Conservation (phyloP, 2,888 invertebrate genomes). For the Lithophane leautieri region DNA sequence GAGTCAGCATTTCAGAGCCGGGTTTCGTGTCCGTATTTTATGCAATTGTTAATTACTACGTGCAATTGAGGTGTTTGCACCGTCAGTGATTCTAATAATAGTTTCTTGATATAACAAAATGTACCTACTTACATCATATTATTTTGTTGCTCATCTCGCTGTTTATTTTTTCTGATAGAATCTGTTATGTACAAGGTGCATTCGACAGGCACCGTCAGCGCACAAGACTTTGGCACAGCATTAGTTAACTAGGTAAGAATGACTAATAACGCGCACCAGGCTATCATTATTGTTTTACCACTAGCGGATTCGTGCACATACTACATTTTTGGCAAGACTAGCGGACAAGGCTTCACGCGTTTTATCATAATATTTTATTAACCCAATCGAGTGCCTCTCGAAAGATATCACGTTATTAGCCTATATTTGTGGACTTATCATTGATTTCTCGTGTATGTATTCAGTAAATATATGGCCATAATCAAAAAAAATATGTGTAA, state of each 20-base stretch:
- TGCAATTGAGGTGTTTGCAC: not conserved
- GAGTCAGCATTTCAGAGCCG: not conserved
- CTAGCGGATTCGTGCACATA: slow-evolving; percentile 12
- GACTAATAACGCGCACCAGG: not conserved
- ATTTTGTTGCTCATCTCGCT: not conserved
- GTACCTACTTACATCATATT: not conserved
- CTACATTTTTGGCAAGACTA: slow-evolving; percentile 33
- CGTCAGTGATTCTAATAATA: not conserved
- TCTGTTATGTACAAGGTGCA: not conserved
- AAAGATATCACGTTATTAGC: slow-evolving; percentile 73
- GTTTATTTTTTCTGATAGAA: not conserved
- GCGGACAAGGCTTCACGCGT: slow-evolving; percentile 43
- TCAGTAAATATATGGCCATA: slow-evolving; percentile 38
- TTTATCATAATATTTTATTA: slow-evolving; percentile 70
- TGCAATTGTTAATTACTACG: too few species aligned
- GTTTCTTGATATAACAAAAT: not conserved
- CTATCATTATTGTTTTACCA: not conserved
- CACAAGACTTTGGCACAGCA: not conserved
- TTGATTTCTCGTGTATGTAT: slow-evolving; percentile 63
- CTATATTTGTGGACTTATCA: slow-evolving; percentile 70
- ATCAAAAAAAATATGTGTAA: slow-evolving; percentile 18
- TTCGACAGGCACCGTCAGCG: not conserved
- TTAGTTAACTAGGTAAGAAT: not conserved
- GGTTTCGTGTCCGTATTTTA: not conserved
- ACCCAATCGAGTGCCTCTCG: slow-evolving; percentile 74